These are phyloP conservation scores for Mirounga angustirostris DNA, from an alignment of 2,113 vertebrate genomes.

Conservation along the genomic window DNA sequence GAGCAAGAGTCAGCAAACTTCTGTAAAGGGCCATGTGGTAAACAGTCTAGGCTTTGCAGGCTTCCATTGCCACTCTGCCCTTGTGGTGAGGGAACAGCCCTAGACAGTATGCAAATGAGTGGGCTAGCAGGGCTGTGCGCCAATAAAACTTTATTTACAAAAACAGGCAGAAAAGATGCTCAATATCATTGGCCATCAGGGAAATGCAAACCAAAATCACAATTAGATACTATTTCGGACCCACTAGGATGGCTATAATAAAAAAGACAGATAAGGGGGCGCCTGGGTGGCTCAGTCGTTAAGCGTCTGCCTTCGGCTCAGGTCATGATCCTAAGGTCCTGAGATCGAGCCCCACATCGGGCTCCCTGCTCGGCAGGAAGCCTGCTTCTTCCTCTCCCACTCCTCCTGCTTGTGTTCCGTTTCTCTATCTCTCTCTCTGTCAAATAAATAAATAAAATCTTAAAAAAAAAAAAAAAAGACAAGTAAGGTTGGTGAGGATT, in stretches of 20 bases:
- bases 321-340: too few species aligned
- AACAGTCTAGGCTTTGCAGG: not conserved
- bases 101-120: not conserved
- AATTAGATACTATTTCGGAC: not conserved
- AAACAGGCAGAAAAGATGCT: not conserved
- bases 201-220: not conserved
- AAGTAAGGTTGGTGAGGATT: not conserved
- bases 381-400: too few species aligned
- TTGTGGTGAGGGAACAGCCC: not conserved
- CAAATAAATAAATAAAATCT: too few species aligned
- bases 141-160: not conserved
- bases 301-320: too few species aligned
- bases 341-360: too few species aligned
- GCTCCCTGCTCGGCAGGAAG: too few species aligned
- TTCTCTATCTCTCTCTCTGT: too few species aligned
- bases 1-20: not conserved
- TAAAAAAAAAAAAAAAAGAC: not conserved
- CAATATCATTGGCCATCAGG: not conserved
- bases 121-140: not conserved
- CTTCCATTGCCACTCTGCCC: not conserved
- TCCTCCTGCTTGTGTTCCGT: too few species aligned
- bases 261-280: not conserved
- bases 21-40: not conserved
- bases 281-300: too few species aligned
- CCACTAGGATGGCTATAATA: not conserved